Conservation (phyloP, 2,113 vertebrate species). For the Myotis davidii region DNA sequence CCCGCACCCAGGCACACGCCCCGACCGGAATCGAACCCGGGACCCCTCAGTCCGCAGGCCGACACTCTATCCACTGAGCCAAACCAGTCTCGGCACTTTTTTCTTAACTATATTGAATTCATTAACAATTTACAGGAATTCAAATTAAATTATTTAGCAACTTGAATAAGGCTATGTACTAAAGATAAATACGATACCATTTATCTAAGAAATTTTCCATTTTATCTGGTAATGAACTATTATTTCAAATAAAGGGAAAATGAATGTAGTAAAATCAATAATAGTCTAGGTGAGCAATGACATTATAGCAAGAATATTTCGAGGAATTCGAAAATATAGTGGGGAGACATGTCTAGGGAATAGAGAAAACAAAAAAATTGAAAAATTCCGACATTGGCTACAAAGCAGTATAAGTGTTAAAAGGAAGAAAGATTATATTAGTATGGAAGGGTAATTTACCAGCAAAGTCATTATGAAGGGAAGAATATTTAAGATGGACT, state of each 20-base stretch:
- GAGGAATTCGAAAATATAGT: not conserved
- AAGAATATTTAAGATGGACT: not conserved
- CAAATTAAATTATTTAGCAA: not conserved
- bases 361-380: not conserved
- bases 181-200: not conserved
- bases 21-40: no score
- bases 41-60: no score
- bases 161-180: not conserved
- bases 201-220: not conserved
- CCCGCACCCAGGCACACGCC: no score
- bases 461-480: not conserved
- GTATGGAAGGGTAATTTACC: not conserved
- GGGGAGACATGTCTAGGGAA: not conserved
- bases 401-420: not conserved
- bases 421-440: not conserved
- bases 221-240: not conserved
- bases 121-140: not conserved
- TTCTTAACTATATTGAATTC: not conserved
- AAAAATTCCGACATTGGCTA: not conserved
- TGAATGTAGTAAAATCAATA: not conserved
- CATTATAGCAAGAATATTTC: not conserved
- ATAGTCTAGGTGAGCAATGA: not conserved
- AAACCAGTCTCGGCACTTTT: no score
- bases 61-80: no score
- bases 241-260: not conserved